Conservation (phyloP, 2,888 invertebrate species). For the Drosophila bunnanda region DNA sequence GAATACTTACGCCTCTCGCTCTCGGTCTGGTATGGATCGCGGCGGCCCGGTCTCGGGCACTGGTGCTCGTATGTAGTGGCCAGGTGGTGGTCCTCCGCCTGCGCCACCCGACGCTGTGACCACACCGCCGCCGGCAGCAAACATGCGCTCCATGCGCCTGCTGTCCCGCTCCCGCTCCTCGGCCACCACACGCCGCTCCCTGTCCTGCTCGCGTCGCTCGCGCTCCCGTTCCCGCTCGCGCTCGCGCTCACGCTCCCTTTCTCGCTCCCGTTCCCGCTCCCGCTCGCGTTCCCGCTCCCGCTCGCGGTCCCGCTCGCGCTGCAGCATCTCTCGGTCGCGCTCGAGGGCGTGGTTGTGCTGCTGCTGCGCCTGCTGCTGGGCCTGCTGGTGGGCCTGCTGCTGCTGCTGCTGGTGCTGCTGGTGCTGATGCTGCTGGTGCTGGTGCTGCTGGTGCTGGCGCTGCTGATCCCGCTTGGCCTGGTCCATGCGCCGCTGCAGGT, state of each 20-base stretch:
- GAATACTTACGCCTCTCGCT: slow-evolving; percentile 83
- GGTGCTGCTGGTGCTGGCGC: slow-evolving; percentile 65
- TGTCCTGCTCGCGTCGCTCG: slow-evolving; percentile 79
- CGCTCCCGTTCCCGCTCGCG: slow-evolving; percentile 64
- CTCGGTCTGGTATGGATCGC: slow-evolving; percentile 83
- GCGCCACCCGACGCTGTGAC: slow-evolving; percentile 65
- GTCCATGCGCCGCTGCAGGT: slow-evolving; percentile 79
- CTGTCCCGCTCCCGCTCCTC: slow-evolving; percentile 81
- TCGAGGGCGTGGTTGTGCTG: slow-evolving; percentile 74
- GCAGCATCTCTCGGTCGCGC: slow-evolving; percentile 82
- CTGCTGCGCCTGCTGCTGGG: slow-evolving; percentile 70
- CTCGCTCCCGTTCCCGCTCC: slow-evolving; percentile 33
- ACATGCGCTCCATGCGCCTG: slow-evolving; percentile 80
- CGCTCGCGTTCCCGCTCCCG: slow-evolving; percentile 73
- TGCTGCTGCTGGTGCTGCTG: slow-evolving; percentile 11
- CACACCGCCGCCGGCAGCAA: slow-evolving; percentile 59
- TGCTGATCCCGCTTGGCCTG: slow-evolving; percentile 79
- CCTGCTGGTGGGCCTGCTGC: slow-evolving; percentile 66
- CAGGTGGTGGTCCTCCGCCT: slow-evolving; percentile 60
- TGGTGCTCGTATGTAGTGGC: slow-evolving; percentile 79
- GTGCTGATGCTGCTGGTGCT: slow-evolving; percentile 22
- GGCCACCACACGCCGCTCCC: slow-evolving; percentile 60
- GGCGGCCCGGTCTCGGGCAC: slow-evolving; percentile 82
- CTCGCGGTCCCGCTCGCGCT: slow-evolving; percentile 68
- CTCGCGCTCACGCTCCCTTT: slow-evolving; percentile 81